phyloP scores from a whole-genome alignment of 2,797 vertebrate genomes.

The Rousettus madagascariensis region DNA sequence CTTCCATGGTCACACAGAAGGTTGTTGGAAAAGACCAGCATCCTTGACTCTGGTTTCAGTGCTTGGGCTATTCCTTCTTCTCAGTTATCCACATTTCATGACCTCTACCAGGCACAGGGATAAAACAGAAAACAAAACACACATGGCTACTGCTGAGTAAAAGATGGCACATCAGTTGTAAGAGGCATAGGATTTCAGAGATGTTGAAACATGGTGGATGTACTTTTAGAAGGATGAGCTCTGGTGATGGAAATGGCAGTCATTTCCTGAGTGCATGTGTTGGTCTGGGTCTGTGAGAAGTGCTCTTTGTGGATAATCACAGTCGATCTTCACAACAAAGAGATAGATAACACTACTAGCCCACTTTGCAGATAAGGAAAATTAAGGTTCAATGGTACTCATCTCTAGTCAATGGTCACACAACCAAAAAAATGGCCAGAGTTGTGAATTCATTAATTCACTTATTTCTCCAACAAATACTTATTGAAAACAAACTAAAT shows the following conservation, averaged over 20 bases:
- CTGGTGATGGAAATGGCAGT: not conserved
- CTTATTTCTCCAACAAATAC: not conserved
- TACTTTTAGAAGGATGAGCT: not conserved
- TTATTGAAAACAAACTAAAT: not conserved
- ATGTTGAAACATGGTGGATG: rapidly evolving
- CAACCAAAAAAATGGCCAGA: not conserved
- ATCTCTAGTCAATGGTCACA: not conserved
- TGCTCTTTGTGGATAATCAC: too few relatives aligned
- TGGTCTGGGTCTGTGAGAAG: not conserved
- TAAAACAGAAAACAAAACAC: not conserved
- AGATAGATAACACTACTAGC: not conserved
- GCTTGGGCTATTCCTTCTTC: not conserved
- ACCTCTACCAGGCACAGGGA: not conserved
- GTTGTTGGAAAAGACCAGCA: not conserved
- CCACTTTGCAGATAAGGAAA: not conserved
- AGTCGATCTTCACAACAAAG: not conserved
- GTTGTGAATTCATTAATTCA: not conserved
- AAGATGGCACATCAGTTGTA: not conserved
- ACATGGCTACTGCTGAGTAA: not conserved
- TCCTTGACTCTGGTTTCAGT: not conserved
- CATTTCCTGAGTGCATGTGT: not conserved
- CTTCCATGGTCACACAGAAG: too few relatives aligned
- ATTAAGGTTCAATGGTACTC: not conserved
- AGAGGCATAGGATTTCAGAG: not conserved
- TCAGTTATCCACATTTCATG: too few relatives aligned